A percentile compares a stretch with the other conserved stretches of the same genome.
Conservation (phyloP, 2,113 vertebrate genomes). For the Lynx canadensis region DNA sequence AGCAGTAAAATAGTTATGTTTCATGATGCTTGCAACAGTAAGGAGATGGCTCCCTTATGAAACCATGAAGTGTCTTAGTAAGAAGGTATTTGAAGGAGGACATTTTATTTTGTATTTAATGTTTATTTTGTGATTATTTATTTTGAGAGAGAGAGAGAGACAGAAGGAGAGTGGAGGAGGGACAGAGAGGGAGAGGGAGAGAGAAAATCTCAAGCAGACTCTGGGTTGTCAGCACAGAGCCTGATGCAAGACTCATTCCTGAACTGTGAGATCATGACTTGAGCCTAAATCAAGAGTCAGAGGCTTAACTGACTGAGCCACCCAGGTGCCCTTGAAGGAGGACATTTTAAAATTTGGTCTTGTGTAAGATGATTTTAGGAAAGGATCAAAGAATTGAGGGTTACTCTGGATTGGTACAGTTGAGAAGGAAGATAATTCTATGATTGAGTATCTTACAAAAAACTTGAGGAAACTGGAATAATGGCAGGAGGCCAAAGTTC, state of each 20-base stretch:
- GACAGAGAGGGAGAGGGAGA: too few relatives aligned
- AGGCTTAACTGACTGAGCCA: too few relatives aligned
- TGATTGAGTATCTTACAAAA: not conserved
- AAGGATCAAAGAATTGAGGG: not conserved
- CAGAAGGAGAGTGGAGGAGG: too few relatives aligned
- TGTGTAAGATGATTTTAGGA: not conserved
- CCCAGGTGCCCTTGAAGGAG: too few relatives aligned
- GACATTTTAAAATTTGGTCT: not conserved
- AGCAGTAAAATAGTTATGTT: not conserved
- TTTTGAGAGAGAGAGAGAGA: too few relatives aligned
- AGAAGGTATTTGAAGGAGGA: not conserved
- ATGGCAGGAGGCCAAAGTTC: not conserved
- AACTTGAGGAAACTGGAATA: not conserved
- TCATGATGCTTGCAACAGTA: not conserved
- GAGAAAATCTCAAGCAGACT: too few relatives aligned
- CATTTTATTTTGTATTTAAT: too few relatives aligned
- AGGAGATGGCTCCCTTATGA: not conserved
- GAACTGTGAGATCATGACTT: too few relatives aligned
- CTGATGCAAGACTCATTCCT: too few relatives aligned
- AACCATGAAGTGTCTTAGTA: not conserved
- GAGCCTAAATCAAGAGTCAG: too few relatives aligned
- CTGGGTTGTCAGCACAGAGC: too few relatives aligned
- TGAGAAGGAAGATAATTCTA: not conserved
- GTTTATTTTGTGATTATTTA: too few relatives aligned
- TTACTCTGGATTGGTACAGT: not conserved